Evolutionary conservation across 2,113 vertebrate genomes (phyloP).

Genomic region (Platanista minor): DNA sequence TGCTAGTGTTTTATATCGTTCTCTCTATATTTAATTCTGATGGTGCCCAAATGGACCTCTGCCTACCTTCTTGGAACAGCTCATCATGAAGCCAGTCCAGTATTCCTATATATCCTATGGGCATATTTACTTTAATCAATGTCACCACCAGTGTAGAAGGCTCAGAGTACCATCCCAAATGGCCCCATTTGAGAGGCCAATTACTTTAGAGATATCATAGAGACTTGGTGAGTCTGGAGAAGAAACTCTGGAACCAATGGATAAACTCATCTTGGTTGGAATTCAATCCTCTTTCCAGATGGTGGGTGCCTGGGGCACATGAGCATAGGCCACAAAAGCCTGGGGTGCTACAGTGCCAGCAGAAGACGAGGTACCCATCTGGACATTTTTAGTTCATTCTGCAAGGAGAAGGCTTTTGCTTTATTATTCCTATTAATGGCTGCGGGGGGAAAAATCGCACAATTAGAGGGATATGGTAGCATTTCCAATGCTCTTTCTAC

Average conservation of each 20-base stretch:
- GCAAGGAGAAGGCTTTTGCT: slow-evolving; percentile 24
- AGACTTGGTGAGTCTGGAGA: not conserved
- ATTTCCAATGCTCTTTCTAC: slow-evolving; percentile 20
- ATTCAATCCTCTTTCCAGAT: slow-evolving; percentile 11
- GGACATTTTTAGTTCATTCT: slow-evolving; percentile 25
- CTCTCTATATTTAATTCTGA: slow-evolving; percentile 7
- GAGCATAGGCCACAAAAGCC: not conserved
- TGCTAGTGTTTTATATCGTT: not conserved
- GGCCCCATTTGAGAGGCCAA: not conserved
- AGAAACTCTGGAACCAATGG: not conserved
- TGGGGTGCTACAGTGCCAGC: not conserved
- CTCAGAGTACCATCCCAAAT: not conserved
- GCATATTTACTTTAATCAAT: slow-evolving; percentile 27
- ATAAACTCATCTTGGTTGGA: not conserved
- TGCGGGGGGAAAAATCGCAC: not conserved
- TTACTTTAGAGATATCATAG: not conserved
- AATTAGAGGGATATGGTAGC: not conserved
- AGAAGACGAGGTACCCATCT: not conserved
- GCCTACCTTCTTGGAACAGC: not conserved
- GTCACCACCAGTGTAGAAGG: not conserved
- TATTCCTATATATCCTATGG: not conserved
- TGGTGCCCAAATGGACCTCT: not conserved
- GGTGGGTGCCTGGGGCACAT: not conserved
- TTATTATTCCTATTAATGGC: not conserved
- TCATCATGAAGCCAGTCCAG: not conserved